Evolutionary conservation across 1,140 invertebrate species (phyloP), one percentile per base, ranked within the genome.

Genomic region (Musca vetustissima): DNA sequence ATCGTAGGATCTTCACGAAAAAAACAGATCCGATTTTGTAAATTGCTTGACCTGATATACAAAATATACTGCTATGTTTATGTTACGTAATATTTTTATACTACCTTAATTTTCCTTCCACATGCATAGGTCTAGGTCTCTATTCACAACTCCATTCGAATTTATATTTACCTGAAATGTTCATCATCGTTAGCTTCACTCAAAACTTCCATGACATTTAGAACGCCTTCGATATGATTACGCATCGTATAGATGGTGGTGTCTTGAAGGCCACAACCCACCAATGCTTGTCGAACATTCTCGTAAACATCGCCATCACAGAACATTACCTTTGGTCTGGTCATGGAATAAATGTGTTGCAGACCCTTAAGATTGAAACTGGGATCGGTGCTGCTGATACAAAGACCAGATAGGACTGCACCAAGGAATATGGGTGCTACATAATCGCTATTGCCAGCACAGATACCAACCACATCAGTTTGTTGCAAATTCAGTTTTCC

Each of bases 231-330:
- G 1, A 76, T 71, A 11, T 64, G 68, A 9, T 71, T 75, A 0
- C 71, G 73, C 0, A 78, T 61, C 0, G 75, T 76, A 2, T 74
- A 8, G 21, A 78, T 69, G 59, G 71, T 71, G 1, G 74, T 73
- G 0, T 66, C 7, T 69, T 21, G 4, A 19, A 61, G 19, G 2
- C 28, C 57, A 15, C 57, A 61, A 13, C 57, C 73, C 74, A 8
- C 69, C 19, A 61, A 43, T 36, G 72, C 47, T 75, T 64, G 14
- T 67, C 73, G 70, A 3, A 78, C 69, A 22, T 72, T 71, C 15
- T 75, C 71, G 28, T 78, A 78, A 47, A 75, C 71, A 0, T 36
- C 15, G 7, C 36, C 72, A 66, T 81, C 79, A 21, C 77, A 78
- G 55, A 81, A 81, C 32, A 80, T 74, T 32, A 79, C 13, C 69